A percentile compares a stretch with the other conserved stretches of the same genome.
phyloP scores from a whole-genome alignment of 2,888 invertebrate genomes.

The Ochropleura leucogaster region DNA sequence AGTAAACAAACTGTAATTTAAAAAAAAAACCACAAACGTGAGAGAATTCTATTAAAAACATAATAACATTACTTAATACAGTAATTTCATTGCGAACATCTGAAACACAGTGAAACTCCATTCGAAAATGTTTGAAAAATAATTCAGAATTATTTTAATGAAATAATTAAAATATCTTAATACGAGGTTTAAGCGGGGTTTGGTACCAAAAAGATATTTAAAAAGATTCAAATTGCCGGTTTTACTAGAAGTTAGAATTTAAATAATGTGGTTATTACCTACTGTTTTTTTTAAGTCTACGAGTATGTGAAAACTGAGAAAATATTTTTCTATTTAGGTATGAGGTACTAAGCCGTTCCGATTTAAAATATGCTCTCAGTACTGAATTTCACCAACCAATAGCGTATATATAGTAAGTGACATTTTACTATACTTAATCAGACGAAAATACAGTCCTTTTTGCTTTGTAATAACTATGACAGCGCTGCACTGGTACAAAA shows the following conservation, averaged over 20 bases:
- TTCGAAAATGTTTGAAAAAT: neutral
- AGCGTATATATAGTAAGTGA: too few relatives aligned
- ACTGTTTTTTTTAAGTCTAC: neutral
- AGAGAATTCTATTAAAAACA: too few relatives aligned
- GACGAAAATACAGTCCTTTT: too few relatives aligned
- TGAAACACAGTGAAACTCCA: neutral
- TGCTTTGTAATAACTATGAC: too few relatives aligned
- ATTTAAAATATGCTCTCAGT: too few relatives aligned
- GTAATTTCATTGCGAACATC: neutral
- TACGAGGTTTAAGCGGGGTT: neutral
- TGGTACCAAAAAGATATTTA: neutral
- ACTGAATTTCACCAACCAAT: too few relatives aligned
- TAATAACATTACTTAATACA: neutral
- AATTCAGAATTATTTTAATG: neutral
- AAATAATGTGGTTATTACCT: neutral
- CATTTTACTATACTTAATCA: too few relatives aligned
- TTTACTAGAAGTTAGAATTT: neutral
- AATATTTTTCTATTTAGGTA: neutral
- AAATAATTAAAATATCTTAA: conserved; percentile 9
- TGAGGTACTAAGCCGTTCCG: too few relatives aligned
- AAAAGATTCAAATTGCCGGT: neutral
- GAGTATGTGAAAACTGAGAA: neutral
- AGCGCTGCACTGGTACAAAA: too few relatives aligned
- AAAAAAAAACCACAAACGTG: too few relatives aligned
- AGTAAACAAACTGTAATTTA: too few relatives aligned